phyloP scores from a whole-genome alignment of 2,888 invertebrate species.

The Epistrophella euchroma region DNA sequence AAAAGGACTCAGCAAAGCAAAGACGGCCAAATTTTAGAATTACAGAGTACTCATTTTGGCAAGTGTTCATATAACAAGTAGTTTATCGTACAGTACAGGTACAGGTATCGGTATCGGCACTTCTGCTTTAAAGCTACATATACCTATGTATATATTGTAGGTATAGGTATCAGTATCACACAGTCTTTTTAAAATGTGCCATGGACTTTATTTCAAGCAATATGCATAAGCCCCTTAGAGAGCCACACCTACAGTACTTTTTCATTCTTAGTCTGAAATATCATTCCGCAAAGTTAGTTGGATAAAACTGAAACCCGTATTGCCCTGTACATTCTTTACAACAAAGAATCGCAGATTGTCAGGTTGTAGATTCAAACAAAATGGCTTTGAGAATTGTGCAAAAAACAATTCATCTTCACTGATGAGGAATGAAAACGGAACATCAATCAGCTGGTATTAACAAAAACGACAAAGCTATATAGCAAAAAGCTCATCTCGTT shows the following conservation, averaged over 20 bases:
- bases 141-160: too few species aligned
- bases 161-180: too few species aligned
- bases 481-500: slow-evolving; percentile 34
- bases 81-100: too few species aligned
- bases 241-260: neutral
- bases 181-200: too few species aligned
- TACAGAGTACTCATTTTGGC: too few species aligned
- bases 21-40: too few species aligned
- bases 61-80: too few species aligned
- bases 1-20: too few species aligned
- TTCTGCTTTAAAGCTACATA: too few species aligned
- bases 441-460: slow-evolving; percentile 42
- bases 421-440: slow-evolving; percentile 41
- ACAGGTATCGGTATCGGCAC: too few species aligned
- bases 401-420: slow-evolving; percentile 42
- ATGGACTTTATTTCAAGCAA: neutral
- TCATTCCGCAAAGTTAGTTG: neutral
- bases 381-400: slow-evolving; percentile 14
- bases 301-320: neutral
- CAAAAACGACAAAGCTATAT: slow-evolving; percentile 38
- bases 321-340: neutral
- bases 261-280: slow-evolving; percentile 1
- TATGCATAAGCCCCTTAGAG: neutral
- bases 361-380: neutral
- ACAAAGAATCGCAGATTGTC: neutral